Evolutionary conservation across 1,140 invertebrate genomes (phyloP).

Genomic region (Sipha flava): DNA sequence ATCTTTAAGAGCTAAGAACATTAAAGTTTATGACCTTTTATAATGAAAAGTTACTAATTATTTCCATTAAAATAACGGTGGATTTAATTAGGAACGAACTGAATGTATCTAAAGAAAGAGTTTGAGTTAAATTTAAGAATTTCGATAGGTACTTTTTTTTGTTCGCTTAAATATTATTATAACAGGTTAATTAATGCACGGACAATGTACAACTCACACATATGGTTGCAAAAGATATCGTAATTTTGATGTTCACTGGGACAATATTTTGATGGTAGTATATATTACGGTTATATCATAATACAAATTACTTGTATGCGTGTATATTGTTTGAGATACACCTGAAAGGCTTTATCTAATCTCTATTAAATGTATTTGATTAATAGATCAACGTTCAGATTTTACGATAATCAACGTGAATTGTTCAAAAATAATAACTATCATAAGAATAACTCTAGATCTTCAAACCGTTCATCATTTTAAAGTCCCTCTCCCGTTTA

Average conservation of each 20-base stretch:
- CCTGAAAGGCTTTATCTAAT: no score
- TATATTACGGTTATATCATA: no score
- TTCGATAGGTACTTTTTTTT: neutral
- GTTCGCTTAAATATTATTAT: neutral
- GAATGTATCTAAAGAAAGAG: neutral
- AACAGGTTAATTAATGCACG: no score
- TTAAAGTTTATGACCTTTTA: constrained; percentile 2
- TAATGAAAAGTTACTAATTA: constrained; percentile 10
- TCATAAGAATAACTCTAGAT: neutral
- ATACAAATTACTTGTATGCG: no score
- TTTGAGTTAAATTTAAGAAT: neutral
- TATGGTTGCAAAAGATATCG: no score
- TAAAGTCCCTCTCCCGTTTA: neutral
- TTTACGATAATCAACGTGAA: neutral
- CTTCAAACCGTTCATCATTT: neutral
- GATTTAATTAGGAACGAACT: constrained; percentile 11
- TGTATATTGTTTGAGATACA: no score
- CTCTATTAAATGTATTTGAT: neutral
- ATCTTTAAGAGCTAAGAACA: neutral
- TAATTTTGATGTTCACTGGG: no score
- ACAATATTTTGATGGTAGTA: no score
- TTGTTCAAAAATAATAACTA: neutral
- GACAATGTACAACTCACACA: neutral
- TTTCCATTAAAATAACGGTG: neutral
- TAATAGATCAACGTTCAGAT: neutral